Base-by-base conservation (phyloP, 2,888 invertebrate genomes). In the Drosophila suboccidentalis region DNA sequence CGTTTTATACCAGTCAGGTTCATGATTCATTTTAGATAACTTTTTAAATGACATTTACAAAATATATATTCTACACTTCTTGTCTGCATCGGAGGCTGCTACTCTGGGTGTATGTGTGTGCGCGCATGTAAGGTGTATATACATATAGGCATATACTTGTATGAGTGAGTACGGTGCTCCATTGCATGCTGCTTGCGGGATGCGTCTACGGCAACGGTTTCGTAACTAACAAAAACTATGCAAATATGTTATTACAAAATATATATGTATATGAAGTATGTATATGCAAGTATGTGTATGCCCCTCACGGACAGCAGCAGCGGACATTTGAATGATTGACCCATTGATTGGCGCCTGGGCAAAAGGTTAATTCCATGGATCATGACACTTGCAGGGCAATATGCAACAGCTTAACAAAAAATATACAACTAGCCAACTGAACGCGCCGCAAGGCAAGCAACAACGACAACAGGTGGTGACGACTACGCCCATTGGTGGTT, bases 41-140 rank as follows among this genome's bases (percentile, higher is more conserved):
- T 67, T 66, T 79, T 68, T 26, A 66, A 75, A 57, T 84, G 66
- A 71, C 59, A 71, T 69, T 82, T 82, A 87, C 43, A 82, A 82
- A 82, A 81, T 81, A 87, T 81, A 71, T 44, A 29, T 8, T 36
- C 50, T 77, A 73, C 61, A 77, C 60, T 65, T 74, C 19, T 47
- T 50, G 62, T 62, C 46, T 46, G 38, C 57, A 60, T 67, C 38
- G 57, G 46, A 63, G 26, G 57, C 75, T 78, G 63, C 64, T 47
- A 41, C 26, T 41, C 29, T 61, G 29, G 15, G 13, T 39, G 19
- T 41, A 36, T 63, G 36, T 38, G 11, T 69, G 51, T 47, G 38
- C 43, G 43, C 55, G 43, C 32, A 41, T 41, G 32, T 53, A 41
- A 32, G 32, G 15, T 54, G 53, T 62, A 29, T 51, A 15, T 36